Evolutionary conservation across 2,888 invertebrate species (phyloP), one percentile per base, ranked within the genome.

Genomic region (Marasmarcha lunaedactyla): DNA sequence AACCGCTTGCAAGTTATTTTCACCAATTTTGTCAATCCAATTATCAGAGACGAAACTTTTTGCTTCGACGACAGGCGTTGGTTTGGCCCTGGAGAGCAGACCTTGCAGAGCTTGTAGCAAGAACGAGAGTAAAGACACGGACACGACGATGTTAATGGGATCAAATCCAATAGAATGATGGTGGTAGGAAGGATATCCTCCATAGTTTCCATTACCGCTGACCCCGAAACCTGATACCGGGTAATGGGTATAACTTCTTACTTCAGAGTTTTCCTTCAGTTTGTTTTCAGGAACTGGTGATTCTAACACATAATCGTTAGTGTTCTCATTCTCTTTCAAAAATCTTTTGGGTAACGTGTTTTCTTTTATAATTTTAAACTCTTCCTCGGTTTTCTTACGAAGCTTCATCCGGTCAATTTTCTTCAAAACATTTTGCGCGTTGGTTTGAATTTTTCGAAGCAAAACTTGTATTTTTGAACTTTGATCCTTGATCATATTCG

Each of bases 161-260:
- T 84, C 84, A 43, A 84, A 78, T n/a, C 83, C 83, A 38, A 84
- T 77, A 1, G 81, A 83, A 50, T 84, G 83, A 43, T 84, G 84
- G 46, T 84, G 81, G 46, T 79, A 81, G 1, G 74, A 66, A 10
- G 64, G 57, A 12, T 38, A 41, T 1, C 45, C 38, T 13, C 60
- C 69, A 46, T 71, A 71, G 44, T 68, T 74, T 1, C 57, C 58
- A 38, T 55, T 65, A 0, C 59, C 72, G 35, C 68, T 76, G 0
- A 53, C 59, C 27, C 76, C 78, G 44, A 67, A 79, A 4, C 71
- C 70, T 1, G 76, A 63, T 1, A 66, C 50, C 10, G 59, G 49
- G 37, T 71, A 79, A 49, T 71, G 71, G 41, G 52, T 64, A 42
- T 70, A 81, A 48, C 60, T 77, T 50, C 77, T 70, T 3, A 2